phyloP scores from a whole-genome alignment of 2,888 invertebrate genomes.

The Furcula furcula region DNA sequence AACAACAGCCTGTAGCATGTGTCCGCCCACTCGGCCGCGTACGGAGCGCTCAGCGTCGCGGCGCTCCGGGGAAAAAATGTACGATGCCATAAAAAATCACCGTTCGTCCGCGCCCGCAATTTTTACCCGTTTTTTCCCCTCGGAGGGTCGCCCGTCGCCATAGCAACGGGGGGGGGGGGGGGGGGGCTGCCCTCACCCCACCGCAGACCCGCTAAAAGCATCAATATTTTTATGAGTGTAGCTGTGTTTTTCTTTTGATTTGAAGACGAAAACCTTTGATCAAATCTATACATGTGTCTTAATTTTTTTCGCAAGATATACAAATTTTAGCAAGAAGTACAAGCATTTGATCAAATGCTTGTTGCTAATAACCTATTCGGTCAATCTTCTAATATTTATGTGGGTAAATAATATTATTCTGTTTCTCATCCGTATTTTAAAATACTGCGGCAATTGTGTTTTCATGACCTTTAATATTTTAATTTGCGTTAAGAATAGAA shows the following conservation, averaged over 20 bases:
- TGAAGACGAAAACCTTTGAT: conserved; percentile 11
- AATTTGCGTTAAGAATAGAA: too few species aligned
- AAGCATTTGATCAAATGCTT: too few species aligned
- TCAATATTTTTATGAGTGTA: conserved; percentile 71
- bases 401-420: too few species aligned
- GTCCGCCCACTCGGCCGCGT: conserved; percentile 44
- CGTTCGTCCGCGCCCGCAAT: conserved; percentile 76
- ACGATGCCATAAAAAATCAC: conserved; percentile 81
- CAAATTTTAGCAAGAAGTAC: too few species aligned
- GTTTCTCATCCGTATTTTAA: too few species aligned
- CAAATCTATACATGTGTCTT: background rate
- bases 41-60: conserved; percentile 48
- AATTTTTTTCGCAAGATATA: too few species aligned
- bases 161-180: conserved; percentile 66
- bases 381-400: too few species aligned
- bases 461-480: too few species aligned
- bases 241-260: conserved; percentile 29
- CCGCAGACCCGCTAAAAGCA: conserved; percentile 56
- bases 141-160: conserved; percentile 73
- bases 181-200: conserved; percentile 46
- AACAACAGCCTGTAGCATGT: conserved; percentile 44
- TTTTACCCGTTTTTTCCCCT: conserved; percentile 82
- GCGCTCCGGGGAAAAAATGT: conserved; percentile 75
- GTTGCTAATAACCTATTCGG: too few species aligned
- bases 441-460: too few species aligned